A percentile compares a stretch with the other conserved stretches of the same genome.
Conservation (phyloP, 2,113 vertebrate genomes). For the Myxocyprinus asiaticus region DNA sequence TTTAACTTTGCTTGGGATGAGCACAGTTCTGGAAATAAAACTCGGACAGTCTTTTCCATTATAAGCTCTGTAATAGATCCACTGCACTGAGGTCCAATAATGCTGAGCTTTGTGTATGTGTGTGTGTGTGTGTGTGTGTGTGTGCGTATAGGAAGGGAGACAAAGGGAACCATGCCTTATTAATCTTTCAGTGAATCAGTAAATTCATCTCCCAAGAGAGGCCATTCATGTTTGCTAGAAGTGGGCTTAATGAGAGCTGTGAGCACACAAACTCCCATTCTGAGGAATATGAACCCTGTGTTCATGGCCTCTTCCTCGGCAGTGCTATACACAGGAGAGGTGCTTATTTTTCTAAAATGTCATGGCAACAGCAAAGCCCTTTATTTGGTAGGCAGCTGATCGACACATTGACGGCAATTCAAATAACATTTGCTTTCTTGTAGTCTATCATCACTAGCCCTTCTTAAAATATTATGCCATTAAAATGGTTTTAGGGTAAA, state of each 20-base stretch:
- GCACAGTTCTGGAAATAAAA: constrained; percentile 59
- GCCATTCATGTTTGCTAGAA: constrained; percentile 6
- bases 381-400: constrained; percentile 7
- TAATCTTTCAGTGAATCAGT: constrained; percentile 47
- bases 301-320: background rate
- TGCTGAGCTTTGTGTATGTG: constrained; percentile 36
- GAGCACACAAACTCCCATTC: constrained; percentile 1
- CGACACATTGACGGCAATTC: background rate
- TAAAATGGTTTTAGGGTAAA: no score
- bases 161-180: constrained; percentile 55
- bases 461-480: background rate
- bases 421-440: background rate
- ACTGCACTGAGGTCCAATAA: constrained; percentile 42
- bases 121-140: constrained; percentile 21
- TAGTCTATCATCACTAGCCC: background rate
- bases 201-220: constrained; percentile 27
- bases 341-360: constrained; percentile 5
- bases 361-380: background rate
- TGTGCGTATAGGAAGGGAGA: constrained; percentile 53
- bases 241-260: constrained; percentile 30
- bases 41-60: constrained; percentile 55
- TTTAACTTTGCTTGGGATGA: constrained; percentile 45
- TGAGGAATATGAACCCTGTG: background rate
- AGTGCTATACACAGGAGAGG: background rate
- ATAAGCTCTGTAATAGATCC: constrained; percentile 43